phyloP scores from a whole-genome alignment of 2,888 invertebrate genomes.

The Andrena dorsata region DNA sequence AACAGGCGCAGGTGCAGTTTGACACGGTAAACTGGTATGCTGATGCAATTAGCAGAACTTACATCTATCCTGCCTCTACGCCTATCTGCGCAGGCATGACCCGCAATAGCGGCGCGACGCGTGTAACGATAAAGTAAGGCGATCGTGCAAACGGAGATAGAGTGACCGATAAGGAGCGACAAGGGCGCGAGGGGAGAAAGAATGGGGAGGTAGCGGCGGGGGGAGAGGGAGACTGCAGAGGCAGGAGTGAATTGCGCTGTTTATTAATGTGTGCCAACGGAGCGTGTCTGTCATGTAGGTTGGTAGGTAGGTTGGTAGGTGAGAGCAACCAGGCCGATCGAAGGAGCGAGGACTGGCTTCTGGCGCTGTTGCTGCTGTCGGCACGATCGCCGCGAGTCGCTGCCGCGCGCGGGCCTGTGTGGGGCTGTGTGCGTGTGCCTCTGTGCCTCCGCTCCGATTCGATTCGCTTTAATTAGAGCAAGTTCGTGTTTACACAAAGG shows the following conservation, averaged over 20 bases:
- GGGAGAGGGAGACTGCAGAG: slow-evolving; percentile 1
- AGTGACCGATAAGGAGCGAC: slow-evolving; percentile 35
- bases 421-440: slow-evolving; percentile 33
- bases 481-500: slow-evolving; percentile 78
- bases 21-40: slow-evolving; percentile 80
- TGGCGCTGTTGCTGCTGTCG: slow-evolving; percentile 56
- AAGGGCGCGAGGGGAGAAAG: slow-evolving; percentile 40
- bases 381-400: slow-evolving; percentile 47
- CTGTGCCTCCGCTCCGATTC: slow-evolving; percentile 72
- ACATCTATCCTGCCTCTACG: slow-evolving; percentile 70
- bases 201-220: slow-evolving; percentile 24
- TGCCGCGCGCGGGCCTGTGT: slow-evolving; percentile 30
- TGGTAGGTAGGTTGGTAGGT: slow-evolving; percentile 70
- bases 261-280: slow-evolving; percentile 80
- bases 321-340: slow-evolving; percentile 70
- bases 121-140: slow-evolving; percentile 53
- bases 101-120: slow-evolving; percentile 36
- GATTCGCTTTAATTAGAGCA: slow-evolving; percentile 81
- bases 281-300: slow-evolving; percentile 79
- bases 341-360: slow-evolving; percentile 43
- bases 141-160: slow-evolving; percentile 42
- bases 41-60: slow-evolving; percentile 81
- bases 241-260: slow-evolving; percentile 60
- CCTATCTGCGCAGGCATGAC: slow-evolving; percentile 42
- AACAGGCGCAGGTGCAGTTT: slow-evolving; percentile 80